Conservation (phyloP, 2,797 vertebrate species). For the Heterohyrax brucei region DNA sequence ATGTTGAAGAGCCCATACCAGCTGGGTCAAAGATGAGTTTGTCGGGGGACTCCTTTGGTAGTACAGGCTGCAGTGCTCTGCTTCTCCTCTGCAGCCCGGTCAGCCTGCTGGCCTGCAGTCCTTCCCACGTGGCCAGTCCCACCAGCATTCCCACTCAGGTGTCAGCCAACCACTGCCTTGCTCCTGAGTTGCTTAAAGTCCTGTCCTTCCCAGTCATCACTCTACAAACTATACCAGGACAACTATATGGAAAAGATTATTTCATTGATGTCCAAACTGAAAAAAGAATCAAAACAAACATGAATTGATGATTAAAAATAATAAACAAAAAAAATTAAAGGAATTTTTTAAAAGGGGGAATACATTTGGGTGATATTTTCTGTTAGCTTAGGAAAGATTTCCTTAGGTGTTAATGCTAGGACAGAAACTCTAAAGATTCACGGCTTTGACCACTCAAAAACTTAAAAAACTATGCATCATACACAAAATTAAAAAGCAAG, state of each 20-base stretch:
- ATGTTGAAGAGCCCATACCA: too few relatives aligned
- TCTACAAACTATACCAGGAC: background rate
- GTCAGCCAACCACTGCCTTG: rapidly evolving
- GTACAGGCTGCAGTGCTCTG: too few relatives aligned
- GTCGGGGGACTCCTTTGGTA: background rate
- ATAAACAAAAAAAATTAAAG: background rate
- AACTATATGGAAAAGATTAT: background rate
- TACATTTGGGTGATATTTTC: background rate
- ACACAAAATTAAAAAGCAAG: constrained; percentile 57
- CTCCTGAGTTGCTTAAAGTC: background rate
- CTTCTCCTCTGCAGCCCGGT: background rate
- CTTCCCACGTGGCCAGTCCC: rapidly evolving
- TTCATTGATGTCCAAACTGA: background rate
- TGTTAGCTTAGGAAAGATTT: constrained; percentile 16
- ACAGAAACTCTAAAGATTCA: background rate
- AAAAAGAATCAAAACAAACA: constrained; percentile 39
- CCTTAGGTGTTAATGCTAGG: constrained; percentile 17
- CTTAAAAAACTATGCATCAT: background rate
- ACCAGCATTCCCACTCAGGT: background rate
- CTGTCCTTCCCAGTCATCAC: background rate
- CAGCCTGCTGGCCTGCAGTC: rapidly evolving
- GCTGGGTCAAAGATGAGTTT: too few relatives aligned
- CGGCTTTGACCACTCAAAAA: background rate
- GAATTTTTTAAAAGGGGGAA: background rate
- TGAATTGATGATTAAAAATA: background rate